Percentiles rank a stretch among this genome's conserved stretches.
Evolutionary conservation across 2,113 vertebrate species (phyloP).

Genomic region (Balaeniceps rex): DNA sequence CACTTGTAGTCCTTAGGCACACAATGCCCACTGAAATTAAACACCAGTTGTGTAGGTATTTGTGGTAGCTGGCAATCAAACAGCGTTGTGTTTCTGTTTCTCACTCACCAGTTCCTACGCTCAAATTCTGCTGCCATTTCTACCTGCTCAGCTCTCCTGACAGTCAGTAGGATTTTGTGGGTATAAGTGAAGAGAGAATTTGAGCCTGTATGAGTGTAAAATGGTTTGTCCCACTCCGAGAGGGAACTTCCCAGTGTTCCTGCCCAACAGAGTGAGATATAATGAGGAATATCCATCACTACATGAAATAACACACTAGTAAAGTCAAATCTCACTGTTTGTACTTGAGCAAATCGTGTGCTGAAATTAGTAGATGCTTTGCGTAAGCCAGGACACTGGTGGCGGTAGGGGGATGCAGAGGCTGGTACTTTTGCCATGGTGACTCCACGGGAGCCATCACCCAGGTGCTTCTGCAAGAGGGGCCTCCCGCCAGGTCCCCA

Average conservation of each 20-base stretch:
- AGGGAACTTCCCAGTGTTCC: not conserved
- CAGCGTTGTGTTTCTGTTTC: not conserved
- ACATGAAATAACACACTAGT: not conserved
- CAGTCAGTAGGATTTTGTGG: not conserved
- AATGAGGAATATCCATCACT: not conserved
- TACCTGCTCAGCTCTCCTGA: not conserved
- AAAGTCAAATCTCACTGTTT: not conserved
- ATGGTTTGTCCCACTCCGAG: not conserved
- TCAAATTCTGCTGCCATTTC: slow-evolving; percentile 37
- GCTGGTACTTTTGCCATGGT: not conserved
- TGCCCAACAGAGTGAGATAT: not conserved
- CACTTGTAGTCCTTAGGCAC: not conserved
- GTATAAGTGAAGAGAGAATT: slow-evolving; percentile 28
- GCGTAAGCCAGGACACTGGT: not conserved
- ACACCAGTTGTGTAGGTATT: not conserved
- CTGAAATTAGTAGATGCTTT: not conserved
- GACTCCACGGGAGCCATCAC: not conserved
- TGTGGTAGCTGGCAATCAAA: not conserved
- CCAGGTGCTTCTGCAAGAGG: not conserved
- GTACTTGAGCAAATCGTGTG: not conserved
- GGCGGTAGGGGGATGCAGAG: fast-evolving
- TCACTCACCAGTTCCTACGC: not conserved
- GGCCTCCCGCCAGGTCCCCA: not conserved
- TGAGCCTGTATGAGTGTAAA: not conserved
- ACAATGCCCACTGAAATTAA: not conserved